Conservation (phyloP, 2,113 vertebrate species). For the Ursus arctos region DNA sequence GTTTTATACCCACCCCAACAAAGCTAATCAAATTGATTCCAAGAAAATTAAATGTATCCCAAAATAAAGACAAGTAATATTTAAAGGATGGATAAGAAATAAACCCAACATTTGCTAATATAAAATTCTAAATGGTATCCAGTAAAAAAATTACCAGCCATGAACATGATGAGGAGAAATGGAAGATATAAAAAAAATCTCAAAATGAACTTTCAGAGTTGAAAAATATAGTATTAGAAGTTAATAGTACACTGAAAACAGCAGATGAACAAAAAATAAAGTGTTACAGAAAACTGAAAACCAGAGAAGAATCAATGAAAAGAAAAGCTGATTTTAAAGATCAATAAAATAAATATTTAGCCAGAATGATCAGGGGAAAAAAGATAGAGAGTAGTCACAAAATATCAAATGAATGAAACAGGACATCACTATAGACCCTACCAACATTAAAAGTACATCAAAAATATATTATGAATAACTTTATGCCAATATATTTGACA, state of each 20-base stretch:
- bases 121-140: not conserved
- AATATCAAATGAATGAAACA: not conserved
- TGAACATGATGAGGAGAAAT: not conserved
- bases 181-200: not conserved
- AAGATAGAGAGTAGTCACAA: not conserved
- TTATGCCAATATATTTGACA: not conserved
- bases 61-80: not conserved
- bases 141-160: not conserved
- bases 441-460: not conserved
- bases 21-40: not conserved
- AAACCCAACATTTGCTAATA: not conserved
- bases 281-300: not conserved
- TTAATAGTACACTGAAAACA: not conserved
- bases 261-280: not conserved
- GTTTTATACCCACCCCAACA: not conserved
- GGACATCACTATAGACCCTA: not conserved
- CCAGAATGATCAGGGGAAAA: not conserved
- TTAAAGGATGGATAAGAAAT: not conserved
- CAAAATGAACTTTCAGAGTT: not conserved
- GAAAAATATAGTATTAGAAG: not conserved
- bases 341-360: not conserved
- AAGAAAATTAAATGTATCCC: not conserved
- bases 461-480: not conserved
- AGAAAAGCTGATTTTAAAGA: not conserved
- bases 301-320: not conserved